These are phyloP conservation scores for Micropterix aruncella DNA, from an alignment of 2,888 invertebrate species.

Conservation along the genomic window DNA sequence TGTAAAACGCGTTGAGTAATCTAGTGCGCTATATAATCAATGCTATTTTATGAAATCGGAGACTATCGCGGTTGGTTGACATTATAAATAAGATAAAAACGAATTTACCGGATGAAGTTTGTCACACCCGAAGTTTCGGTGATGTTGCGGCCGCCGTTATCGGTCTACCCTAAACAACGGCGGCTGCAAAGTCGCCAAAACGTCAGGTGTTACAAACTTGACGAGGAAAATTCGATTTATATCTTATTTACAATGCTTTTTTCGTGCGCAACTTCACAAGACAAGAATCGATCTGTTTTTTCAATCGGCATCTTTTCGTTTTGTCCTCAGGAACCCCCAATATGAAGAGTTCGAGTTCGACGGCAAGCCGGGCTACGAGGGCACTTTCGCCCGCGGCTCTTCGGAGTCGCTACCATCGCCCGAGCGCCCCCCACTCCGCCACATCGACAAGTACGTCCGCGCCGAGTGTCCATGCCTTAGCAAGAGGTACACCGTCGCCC, in stretches of 20 bases:
- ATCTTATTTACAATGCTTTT: constrained; percentile 7
- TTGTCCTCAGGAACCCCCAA: constrained; percentile 35
- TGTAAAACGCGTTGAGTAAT: not conserved
- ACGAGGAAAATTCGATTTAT: constrained; percentile 11
- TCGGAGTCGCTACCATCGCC: constrained; percentile 70
- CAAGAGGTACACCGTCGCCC: constrained; percentile 77
- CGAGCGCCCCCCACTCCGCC: constrained; percentile 70
- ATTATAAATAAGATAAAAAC: too few relatives aligned
- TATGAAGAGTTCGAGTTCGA: constrained; percentile 54
- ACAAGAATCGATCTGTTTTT: not conserved
- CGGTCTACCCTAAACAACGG: too few relatives aligned
- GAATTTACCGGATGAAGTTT: too few relatives aligned
- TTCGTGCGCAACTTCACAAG: constrained; percentile 2
- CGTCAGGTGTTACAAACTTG: too few relatives aligned
- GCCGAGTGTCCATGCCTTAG: constrained; percentile 79
- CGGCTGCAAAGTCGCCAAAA: too few relatives aligned
- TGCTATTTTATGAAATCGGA: too few relatives aligned
- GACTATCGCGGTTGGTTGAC: too few relatives aligned
- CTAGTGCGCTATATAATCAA: too few relatives aligned
- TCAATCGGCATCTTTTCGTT: not conserved
- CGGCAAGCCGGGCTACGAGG: constrained; percentile 37
- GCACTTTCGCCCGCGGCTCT: constrained; percentile 48
- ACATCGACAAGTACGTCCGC: constrained; percentile 75
- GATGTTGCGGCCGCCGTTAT: too few relatives aligned
- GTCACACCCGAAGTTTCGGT: too few relatives aligned